These are phyloP conservation scores for Phorcus lineatus DNA, from an alignment of 2,888 invertebrate genomes.

Conservation along the genomic window DNA sequence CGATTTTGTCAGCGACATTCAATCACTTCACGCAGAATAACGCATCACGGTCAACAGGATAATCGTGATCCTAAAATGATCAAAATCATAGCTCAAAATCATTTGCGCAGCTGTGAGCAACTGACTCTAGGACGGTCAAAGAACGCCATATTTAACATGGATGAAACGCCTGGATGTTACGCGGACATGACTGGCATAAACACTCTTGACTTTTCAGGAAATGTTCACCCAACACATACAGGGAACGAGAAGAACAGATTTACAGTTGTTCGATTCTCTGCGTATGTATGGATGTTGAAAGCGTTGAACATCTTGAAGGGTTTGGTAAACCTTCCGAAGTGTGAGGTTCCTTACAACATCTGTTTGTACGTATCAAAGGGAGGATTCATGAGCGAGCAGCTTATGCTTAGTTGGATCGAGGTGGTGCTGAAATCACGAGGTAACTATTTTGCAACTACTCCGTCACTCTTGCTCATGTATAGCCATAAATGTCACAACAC, in stretches of 20 bases:
- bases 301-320: background rate
- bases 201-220: too few relatives aligned
- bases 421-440: background rate
- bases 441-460: background rate
- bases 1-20: too few relatives aligned
- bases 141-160: too few relatives aligned
- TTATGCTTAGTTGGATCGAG: background rate
- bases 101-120: too few relatives aligned
- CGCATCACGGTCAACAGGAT: too few relatives aligned
- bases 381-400: background rate
- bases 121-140: too few relatives aligned
- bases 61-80: too few relatives aligned
- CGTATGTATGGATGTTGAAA: background rate
- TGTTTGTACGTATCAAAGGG: background rate
- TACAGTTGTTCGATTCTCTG: constrained; percentile 1
- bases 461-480: background rate
- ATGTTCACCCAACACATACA: too few relatives aligned
- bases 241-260: background rate
- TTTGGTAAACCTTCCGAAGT: background rate
- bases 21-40: too few relatives aligned
- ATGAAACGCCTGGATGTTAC: too few relatives aligned
- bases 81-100: too few relatives aligned
- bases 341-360: background rate
- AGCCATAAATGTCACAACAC: background rate
- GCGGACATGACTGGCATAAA: too few relatives aligned